phyloP scores from a whole-genome alignment of 2,888 invertebrate species.

The Bugula neritina region DNA sequence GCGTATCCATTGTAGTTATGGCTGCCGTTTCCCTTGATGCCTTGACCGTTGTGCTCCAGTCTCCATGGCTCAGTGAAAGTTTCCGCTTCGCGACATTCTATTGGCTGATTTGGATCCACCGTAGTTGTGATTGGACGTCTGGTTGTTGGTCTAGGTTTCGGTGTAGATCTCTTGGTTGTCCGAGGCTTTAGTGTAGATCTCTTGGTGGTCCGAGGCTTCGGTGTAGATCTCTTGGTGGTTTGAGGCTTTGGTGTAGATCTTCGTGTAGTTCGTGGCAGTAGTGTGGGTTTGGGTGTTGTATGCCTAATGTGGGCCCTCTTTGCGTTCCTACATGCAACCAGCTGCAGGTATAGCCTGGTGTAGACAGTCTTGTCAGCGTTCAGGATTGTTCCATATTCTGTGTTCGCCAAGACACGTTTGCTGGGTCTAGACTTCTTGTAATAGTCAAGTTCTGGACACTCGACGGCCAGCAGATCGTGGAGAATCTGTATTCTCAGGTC shows the following conservation, averaged over 20 bases:
- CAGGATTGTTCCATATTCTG: neutral
- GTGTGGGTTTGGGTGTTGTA: neutral
- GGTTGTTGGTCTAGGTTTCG: neutral
- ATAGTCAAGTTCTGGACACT: neutral
- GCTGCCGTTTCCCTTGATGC: neutral
- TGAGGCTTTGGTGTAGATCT: neutral
- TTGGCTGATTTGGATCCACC: neutral
- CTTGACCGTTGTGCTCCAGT: neutral
- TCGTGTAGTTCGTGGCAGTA: too few species aligned
- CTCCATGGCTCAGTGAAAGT: neutral
- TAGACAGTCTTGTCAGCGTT: neutral
- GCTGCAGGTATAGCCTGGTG: neutral
- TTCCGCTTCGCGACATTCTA: neutral
- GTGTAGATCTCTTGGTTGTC: neutral
- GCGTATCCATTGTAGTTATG: neutral
- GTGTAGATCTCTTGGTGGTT: neutral
- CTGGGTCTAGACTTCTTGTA: neutral
- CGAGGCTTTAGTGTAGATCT: neutral
- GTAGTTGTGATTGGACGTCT: neutral
- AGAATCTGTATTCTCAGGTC: neutral
- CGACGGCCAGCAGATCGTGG: neutral
- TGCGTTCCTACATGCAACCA: neutral
- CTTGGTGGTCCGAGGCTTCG: neutral
- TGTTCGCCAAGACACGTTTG: neutral
- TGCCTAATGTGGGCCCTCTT: neutral